A percentile compares a stretch with the other conserved stretches of the same genome.
Conservation (phyloP, 23 tunicate genomes). For the Styela plicata region DNA sequence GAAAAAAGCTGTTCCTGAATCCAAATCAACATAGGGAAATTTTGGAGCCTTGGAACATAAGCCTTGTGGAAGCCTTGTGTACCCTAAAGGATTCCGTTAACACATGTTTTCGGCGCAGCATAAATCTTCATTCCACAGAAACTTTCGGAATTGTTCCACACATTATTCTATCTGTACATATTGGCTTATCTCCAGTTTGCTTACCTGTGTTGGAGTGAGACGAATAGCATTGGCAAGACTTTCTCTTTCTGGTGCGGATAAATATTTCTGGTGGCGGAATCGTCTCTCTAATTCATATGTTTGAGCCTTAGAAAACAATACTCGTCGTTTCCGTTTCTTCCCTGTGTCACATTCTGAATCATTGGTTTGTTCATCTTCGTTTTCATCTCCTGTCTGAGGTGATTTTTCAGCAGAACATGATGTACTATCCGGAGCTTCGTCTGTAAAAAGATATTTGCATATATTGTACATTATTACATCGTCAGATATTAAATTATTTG, state of each 20-base stretch:
- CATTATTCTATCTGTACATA: too few species aligned
- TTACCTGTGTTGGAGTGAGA: conserved; percentile 79
- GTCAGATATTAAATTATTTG: too few species aligned
- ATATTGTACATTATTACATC: too few species aligned
- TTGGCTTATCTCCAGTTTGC: too few species aligned
- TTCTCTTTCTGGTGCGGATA: conserved; percentile 90
- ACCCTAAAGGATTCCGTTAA: too few species aligned
- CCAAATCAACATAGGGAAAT: too few species aligned
- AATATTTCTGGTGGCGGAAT: conserved; percentile 79
- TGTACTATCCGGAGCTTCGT: conserved; percentile 23
- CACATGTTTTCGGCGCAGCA: too few species aligned
- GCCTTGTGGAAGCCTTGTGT: too few species aligned
- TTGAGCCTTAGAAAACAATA: conserved; percentile 74
- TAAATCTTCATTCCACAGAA: too few species aligned
- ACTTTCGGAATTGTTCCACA: too few species aligned
- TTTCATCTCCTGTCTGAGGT: not conserved
- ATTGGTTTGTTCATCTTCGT: conserved; percentile 1
- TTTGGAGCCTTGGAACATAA: too few species aligned
- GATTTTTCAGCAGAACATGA: conserved; percentile 13
- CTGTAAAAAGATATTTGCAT: conserved; percentile 2
- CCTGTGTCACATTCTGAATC: conserved; percentile 12
- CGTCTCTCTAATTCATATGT: conserved; percentile 80
- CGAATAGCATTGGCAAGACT: conserved; percentile 72
- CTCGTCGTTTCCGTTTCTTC: conserved; percentile 73
- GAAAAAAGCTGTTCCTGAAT: too few species aligned